Base-by-base conservation (phyloP, 2,113 vertebrate species). In the Sorex fumeus region DNA sequence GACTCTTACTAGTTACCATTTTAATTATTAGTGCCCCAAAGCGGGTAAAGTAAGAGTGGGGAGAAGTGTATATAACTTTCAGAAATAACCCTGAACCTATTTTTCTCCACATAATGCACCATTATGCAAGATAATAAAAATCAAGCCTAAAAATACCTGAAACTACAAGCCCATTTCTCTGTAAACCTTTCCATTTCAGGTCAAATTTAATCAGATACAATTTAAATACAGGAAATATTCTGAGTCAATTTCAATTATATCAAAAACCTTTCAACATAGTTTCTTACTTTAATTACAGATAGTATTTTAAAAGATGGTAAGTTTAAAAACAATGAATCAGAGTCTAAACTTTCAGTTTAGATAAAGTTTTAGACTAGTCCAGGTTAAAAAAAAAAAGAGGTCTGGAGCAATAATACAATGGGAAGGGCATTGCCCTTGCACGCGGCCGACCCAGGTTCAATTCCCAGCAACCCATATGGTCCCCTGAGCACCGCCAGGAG, bases 141-240 rank as follows among this genome's bases (percentile, higher is more conserved):
- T n/a, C 50, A n/a, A 76, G 57, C 27, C 36, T 78, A 2, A 82
- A 57, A 84, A 74, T 69, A 91, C 79, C n/a, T 53, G 79, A 72
- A 80, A 74, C 10, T 76, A 32, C 4, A 88, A 23, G 34, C 1
- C 19, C 30, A 82, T 40, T 75, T 69, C 34, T 60, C 83, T 36
- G 21, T 34, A 67, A 87, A 91, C 90, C 40, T 70, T 88, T 23
- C 8, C 36, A 90, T 28, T 88, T 91, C 80, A 86, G 67, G 74
- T 36, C 27, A 80, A 89, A 80, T 60, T 74, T 25, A 77, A 57
- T 8, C 66, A 57, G 4, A 82, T 16, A 71, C 34, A 60, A 40
- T 85, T 80, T 76, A 91, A 83, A 64, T 62, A 47, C 0, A 92
- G 19, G 50, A 84, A 88, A 79, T 4, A 83, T 23, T 18, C 18